phyloP scores from a whole-genome alignment of 2,797 vertebrate species.

The Notoglanidium macrostoma region DNA sequence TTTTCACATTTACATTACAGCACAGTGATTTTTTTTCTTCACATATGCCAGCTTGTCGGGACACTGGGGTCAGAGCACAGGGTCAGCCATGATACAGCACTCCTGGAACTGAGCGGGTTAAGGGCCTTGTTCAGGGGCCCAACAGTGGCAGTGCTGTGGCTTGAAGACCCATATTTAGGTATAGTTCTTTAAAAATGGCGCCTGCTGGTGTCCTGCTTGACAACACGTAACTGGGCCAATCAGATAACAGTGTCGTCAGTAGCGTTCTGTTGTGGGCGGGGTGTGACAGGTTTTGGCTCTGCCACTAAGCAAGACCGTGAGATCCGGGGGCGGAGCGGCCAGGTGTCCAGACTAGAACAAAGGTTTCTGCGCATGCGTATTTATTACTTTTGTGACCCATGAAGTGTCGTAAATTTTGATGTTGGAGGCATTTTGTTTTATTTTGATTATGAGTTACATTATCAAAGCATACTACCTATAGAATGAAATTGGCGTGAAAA shows the following conservation, averaged over 20 bases:
- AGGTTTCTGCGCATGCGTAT: background rate
- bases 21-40: too few relatives aligned
- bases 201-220: slow-evolving; percentile 30
- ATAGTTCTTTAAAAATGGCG: slow-evolving; percentile 21
- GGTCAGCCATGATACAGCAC: too few relatives aligned
- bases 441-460: background rate
- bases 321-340: too few relatives aligned
- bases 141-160: too few relatives aligned
- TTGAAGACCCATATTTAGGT: too few relatives aligned
- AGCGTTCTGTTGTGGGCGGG: background rate
- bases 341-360: background rate
- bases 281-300: background rate
- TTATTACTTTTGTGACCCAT: background rate
- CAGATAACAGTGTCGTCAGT: slow-evolving; percentile 4
- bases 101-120: too few relatives aligned
- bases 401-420: background rate
- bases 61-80: too few relatives aligned
- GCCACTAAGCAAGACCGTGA: background rate
- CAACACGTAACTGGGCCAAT: slow-evolving; percentile 28
- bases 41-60: too few relatives aligned
- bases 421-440: too few relatives aligned
- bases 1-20: too few relatives aligned
- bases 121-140: too few relatives aligned
- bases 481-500: background rate
- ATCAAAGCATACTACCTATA: background rate